These are phyloP conservation scores for Rhorus exstirpatorius DNA, from an alignment of 2,888 invertebrate species.

Conservation along the genomic window DNA sequence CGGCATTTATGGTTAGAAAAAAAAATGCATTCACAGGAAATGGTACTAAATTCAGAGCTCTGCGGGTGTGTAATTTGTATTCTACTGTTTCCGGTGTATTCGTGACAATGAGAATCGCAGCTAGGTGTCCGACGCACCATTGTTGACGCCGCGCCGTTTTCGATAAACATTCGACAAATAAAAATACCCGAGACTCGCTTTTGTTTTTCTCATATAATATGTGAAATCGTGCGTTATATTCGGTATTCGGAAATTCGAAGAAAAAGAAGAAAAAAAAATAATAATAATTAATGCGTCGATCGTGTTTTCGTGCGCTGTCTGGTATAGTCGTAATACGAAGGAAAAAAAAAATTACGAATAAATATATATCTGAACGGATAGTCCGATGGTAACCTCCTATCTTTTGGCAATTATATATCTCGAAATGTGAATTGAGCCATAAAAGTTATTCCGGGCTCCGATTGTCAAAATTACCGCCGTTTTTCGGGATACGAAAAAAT, in stretches of 20 bases:
- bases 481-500: no score
- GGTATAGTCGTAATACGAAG: neutral
- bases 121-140: conserved; percentile 37
- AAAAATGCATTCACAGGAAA: conserved; percentile 2
- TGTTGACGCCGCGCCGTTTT: conserved; percentile 29
- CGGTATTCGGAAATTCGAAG: neutral
- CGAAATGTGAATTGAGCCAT: conserved; percentile 16
- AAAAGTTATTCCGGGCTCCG: conserved; percentile 21
- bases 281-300: conserved; percentile 13
- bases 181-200: conserved; percentile 18
- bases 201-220: conserved; percentile 17
- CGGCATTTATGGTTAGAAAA: neutral
- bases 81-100: conserved; percentile 37
- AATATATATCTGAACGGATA: conserved; percentile 20
- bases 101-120: conserved; percentile 44
- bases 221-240: conserved; percentile 19
- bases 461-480: no score
- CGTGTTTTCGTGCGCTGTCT: conserved; percentile 26
- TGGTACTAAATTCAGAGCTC: neutral
- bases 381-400: conserved; percentile 48
- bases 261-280: neutral
- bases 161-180: conserved; percentile 35
- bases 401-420: neutral
- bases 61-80: conserved; percentile 14
- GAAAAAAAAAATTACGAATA: conserved; percentile 26